Percentiles rank a stretch among this genome's conserved stretches.
These are phyloP conservation scores for Flexamia atlantica DNA, from an alignment of 2,888 invertebrate genomes.

Conservation along the genomic window DNA sequence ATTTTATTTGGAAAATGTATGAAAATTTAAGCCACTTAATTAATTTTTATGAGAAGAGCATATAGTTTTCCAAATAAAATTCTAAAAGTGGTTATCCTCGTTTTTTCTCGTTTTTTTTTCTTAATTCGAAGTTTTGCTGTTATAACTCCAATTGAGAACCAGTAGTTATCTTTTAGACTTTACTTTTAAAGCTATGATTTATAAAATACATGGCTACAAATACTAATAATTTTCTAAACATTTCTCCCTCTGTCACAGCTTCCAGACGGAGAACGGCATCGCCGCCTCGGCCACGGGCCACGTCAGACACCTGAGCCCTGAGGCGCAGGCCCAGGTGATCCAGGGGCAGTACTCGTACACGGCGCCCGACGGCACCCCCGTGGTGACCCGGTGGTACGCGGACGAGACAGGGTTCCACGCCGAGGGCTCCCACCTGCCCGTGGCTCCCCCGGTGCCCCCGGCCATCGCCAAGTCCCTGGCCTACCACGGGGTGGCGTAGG, in stretches of 20 bases:
- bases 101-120: too few relatives aligned
- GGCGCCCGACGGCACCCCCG: constrained; percentile 80
- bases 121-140: too few relatives aligned
- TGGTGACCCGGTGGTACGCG: constrained; percentile 79
- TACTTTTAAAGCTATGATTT: too few relatives aligned
- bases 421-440: constrained; percentile 76
- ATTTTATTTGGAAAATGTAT: too few relatives aligned
- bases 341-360: constrained; percentile 87
- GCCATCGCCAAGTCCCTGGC: constrained; percentile 74
- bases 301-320: constrained; percentile 79
- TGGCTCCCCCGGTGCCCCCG: constrained; percentile 74
- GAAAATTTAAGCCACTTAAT: too few relatives aligned
- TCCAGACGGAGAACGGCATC: constrained; percentile 76
- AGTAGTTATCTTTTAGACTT: too few relatives aligned
- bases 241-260: constrained; percentile 72
- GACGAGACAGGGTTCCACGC: constrained; percentile 85
- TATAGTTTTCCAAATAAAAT: too few relatives aligned
- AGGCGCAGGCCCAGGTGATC: constrained; percentile 75
- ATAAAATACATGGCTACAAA: too few relatives aligned
- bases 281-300: constrained; percentile 74
- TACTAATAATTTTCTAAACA: too few relatives aligned
- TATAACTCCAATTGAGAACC: too few relatives aligned
- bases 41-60: too few relatives aligned
- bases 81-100: too few relatives aligned
- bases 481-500: constrained; percentile 53